phyloP scores from a whole-genome alignment of 1,140 invertebrate species.

The Mycetomoellerius zeteki region DNA sequence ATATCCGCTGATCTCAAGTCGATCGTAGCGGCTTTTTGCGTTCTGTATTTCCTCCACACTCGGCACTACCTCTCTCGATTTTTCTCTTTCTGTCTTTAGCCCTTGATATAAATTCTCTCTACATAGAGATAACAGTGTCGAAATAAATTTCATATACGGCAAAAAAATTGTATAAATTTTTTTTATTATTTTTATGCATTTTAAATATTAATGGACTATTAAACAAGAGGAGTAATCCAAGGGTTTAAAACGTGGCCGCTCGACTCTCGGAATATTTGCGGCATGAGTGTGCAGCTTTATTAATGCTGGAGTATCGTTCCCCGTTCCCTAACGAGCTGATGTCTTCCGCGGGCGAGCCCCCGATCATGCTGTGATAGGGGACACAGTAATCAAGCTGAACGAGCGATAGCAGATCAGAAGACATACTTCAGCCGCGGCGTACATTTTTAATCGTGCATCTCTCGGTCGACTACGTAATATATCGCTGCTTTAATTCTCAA shows the following conservation, averaged over 20 bases:
- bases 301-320: slow-evolving; percentile 38
- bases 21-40: slow-evolving; percentile 29
- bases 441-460: not conserved
- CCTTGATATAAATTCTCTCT: slow-evolving; percentile 6
- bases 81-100: not conserved
- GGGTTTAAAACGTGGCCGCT: not conserved
- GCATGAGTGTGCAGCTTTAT: slow-evolving; percentile 45
- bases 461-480: not conserved
- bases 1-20: slow-evolving; percentile 58
- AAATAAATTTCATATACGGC: slow-evolving; percentile 14
- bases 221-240: slow-evolving; percentile 6
- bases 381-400: slow-evolving; percentile 36
- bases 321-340: slow-evolving; percentile 38
- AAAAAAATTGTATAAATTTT: not conserved
- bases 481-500: slow-evolving; percentile 10
- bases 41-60: slow-evolving; percentile 8
- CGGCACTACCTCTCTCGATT: not conserved
- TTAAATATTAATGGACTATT: slow-evolving; percentile 29
- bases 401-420: slow-evolving; percentile 35
- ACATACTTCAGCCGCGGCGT: slow-evolving; percentile 16
- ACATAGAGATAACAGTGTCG: not conserved
- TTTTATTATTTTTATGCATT: not conserved
- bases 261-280: slow-evolving; percentile 33
- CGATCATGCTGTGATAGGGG: slow-evolving; percentile 40
- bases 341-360: slow-evolving; percentile 36